Conservation (phyloP, 2,797 vertebrate species). For the Forpus xanthops region DNA sequence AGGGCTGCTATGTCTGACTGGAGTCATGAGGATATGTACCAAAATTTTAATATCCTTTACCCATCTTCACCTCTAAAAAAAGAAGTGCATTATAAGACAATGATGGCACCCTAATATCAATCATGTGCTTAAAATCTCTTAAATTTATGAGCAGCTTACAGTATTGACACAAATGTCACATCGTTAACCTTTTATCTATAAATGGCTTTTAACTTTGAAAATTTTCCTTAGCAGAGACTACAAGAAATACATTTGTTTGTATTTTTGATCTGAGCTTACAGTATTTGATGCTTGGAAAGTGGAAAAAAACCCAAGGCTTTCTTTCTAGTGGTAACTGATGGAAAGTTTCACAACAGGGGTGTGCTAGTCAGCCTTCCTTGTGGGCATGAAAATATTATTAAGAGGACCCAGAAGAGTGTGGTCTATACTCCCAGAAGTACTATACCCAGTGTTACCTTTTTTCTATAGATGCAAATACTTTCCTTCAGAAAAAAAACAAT, state of each 20-base stretch:
- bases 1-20: not conserved
- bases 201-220: not conserved
- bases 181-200: not conserved
- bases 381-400: not conserved
- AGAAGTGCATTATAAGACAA: not conserved
- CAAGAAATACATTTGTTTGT: not conserved
- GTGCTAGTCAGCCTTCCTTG: not conserved
- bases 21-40: not conserved
- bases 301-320: not conserved
- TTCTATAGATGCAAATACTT: not conserved
- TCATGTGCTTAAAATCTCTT: not conserved
- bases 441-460: not conserved
- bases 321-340: not conserved
- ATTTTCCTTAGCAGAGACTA: not conserved
- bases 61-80: not conserved
- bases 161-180: not conserved
- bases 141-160: not conserved
- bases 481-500: not conserved
- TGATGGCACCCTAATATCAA: not conserved
- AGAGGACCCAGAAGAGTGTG: not conserved
- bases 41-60: not conserved
- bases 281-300: not conserved
- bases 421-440: not conserved
- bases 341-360: slow-evolving; percentile 8
- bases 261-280: not conserved